Conservation (phyloP, 2,113 vertebrate genomes). For the Atractosteus spatula region DNA sequence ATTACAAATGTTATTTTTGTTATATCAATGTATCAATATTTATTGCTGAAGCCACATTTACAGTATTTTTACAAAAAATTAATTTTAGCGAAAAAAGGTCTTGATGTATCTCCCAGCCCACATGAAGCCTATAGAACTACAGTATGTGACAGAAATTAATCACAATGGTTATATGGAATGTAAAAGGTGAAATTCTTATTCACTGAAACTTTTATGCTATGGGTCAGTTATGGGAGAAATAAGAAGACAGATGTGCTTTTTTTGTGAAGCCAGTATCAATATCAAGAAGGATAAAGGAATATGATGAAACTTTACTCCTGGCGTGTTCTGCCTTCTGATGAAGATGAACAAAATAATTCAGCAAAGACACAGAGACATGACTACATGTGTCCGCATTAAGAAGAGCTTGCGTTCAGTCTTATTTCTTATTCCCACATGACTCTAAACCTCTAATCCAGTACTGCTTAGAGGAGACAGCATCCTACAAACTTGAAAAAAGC, state of each 20-base stretch:
- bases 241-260: conserved; percentile 1
- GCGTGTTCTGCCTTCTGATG: conserved; percentile 4
- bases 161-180: not conserved
- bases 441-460: too few relatives aligned
- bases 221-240: conserved; percentile 1
- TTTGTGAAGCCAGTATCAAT: not conserved
- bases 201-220: conserved; percentile 16
- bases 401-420: too few relatives aligned
- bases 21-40: too few relatives aligned
- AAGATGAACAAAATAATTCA: not conserved
- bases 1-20: too few relatives aligned
- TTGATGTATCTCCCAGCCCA: not conserved
- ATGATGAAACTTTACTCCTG: not conserved
- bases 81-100: too few relatives aligned
- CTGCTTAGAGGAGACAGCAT: too few relatives aligned
- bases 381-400: too few relatives aligned
- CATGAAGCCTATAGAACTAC: not conserved
- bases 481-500: too few relatives aligned
- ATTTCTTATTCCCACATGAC: too few relatives aligned
- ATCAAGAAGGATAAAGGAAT: not conserved
- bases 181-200: conserved; percentile 13
- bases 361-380: too few relatives aligned
- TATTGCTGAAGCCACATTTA: too few relatives aligned
- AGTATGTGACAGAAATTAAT: not conserved
- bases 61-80: too few relatives aligned